Evolutionary conservation across 2,888 invertebrate species (phyloP).

Genomic region (Volucella bombylans): DNA sequence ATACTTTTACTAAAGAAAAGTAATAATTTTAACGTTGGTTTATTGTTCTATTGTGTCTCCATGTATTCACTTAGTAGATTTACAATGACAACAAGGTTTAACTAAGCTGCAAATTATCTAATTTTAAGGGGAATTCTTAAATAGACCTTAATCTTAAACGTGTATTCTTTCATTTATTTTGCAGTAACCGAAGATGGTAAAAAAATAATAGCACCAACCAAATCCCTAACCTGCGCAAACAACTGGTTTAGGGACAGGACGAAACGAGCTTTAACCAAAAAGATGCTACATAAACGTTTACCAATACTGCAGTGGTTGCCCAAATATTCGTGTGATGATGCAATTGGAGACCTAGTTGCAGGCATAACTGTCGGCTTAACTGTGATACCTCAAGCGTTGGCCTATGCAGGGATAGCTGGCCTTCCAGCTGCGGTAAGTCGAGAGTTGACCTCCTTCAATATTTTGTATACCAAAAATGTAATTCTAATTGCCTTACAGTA

Average conservation of each 20-base stretch:
- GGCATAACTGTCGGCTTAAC: slow-evolving; percentile 96
- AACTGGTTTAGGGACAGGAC: slow-evolving; percentile 83
- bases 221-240: slow-evolving; percentile 78
- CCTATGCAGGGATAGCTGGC: slow-evolving; percentile 91
- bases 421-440: slow-evolving; percentile 86
- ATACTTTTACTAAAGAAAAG: too few relatives aligned
- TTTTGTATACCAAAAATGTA: neutral
- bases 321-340: slow-evolving; percentile 87
- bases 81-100: too few relatives aligned
- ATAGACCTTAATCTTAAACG: neutral
- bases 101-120: neutral
- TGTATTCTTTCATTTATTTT: slow-evolving; percentile 52
- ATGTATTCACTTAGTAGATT: too few relatives aligned
- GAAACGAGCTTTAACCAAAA: slow-evolving; percentile 85
- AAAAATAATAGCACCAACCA: slow-evolving; percentile 80
- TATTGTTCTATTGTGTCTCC: too few relatives aligned
- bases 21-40: too few relatives aligned
- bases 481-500: slow-evolving; percentile 84
- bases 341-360: slow-evolving; percentile 93
- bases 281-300: slow-evolving; percentile 88
- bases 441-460: neutral
- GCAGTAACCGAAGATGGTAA: slow-evolving; percentile 84
- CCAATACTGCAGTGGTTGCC: slow-evolving; percentile 91
- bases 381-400: slow-evolving; percentile 94
- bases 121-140: neutral